Percentiles rank a stretch among this genome's conserved stretches.
These are phyloP conservation scores for Galleria mellonella DNA, from an alignment of 1,140 invertebrate species.

Conservation along the genomic window DNA sequence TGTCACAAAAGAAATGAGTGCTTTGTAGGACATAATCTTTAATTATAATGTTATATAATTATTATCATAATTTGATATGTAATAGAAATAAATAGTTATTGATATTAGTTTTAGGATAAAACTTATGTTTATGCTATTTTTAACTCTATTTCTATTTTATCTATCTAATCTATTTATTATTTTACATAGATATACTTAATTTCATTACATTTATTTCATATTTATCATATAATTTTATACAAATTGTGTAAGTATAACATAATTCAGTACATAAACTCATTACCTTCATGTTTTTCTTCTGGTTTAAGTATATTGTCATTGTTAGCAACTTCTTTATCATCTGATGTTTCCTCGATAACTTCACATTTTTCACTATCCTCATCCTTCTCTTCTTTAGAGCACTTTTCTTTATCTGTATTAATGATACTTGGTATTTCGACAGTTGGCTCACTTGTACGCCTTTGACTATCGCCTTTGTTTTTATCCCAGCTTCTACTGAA, in stretches of 20 bases:
- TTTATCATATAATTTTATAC: no score
- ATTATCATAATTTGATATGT: no score
- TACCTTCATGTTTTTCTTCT: conserved; percentile 52
- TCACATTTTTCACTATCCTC: conserved; percentile 63
- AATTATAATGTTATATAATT: no score
- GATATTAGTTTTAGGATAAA: no score
- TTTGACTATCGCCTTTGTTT: conserved; percentile 50
- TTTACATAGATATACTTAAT: no score
- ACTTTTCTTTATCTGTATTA: conserved; percentile 33
- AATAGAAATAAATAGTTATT: no score
- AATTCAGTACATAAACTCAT: not conserved
- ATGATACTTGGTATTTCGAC: conserved; percentile 43
- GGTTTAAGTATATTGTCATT: conserved; percentile 50
- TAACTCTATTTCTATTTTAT: no score
- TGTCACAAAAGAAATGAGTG: no score
- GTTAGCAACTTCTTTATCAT: conserved; percentile 53
- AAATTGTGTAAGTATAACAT: no score
- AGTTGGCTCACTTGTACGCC: conserved; percentile 64
- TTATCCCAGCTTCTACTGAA: conserved; percentile 66
- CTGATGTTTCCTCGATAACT: conserved; percentile 51
- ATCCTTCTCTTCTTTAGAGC: conserved; percentile 57
- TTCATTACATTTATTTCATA: conserved; percentile 6
- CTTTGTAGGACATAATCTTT: no score
- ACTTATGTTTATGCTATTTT: no score
- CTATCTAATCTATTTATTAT: no score